A percentile compares a stretch with the other conserved stretches of the same genome.
Conservation (phyloP, 2,797 vertebrate species). For the Liparis tanakae region DNA sequence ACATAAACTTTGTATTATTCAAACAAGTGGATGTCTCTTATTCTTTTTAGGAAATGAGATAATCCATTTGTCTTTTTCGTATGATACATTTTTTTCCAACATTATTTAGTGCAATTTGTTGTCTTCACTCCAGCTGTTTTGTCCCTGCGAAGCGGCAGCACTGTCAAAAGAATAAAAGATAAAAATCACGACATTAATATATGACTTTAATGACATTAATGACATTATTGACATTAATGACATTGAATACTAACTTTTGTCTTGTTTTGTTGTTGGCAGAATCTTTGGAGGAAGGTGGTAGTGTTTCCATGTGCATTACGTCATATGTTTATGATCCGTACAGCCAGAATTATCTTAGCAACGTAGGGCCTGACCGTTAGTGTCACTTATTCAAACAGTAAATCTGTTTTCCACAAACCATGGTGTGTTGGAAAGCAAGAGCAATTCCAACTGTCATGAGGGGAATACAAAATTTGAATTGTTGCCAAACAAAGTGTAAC, state of each 20-base stretch:
- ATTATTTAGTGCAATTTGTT: not conserved
- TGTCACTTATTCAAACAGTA: not conserved
- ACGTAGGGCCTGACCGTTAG: not conserved
- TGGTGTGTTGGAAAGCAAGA: not conserved
- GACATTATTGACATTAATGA: too few species aligned
- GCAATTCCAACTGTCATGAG: not conserved
- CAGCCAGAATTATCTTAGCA: too few species aligned
- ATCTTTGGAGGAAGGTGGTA: not conserved
- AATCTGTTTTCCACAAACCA: not conserved
- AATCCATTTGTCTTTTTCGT: constrained; percentile 5
- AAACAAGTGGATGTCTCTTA: not conserved
- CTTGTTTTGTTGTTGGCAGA: not conserved
- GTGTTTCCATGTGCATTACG: not conserved
- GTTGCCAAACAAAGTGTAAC: not conserved
- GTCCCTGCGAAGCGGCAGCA: not conserved
- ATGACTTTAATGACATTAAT: too few species aligned
- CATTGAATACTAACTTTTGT: not conserved
- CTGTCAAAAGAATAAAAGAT: not conserved
- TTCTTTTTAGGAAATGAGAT: not conserved
- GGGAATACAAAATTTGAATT: not conserved
- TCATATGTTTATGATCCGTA: not conserved
- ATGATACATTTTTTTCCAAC: not conserved
- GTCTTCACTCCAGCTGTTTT: not conserved
- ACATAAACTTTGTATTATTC: not conserved
- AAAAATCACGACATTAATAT: too few species aligned